phyloP scores from a whole-genome alignment of 2,797 vertebrate species.

The Onychomys arenicola region DNA sequence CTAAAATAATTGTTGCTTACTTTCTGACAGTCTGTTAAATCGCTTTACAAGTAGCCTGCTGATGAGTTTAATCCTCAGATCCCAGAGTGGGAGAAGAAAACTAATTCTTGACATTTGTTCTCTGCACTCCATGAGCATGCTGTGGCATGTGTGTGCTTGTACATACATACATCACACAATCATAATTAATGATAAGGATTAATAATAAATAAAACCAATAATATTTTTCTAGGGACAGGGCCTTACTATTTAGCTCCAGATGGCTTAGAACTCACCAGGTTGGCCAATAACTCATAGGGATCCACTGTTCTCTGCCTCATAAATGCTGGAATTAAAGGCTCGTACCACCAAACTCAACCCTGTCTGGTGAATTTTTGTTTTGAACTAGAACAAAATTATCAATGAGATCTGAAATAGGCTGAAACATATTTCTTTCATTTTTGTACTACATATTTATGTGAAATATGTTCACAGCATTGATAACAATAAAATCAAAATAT shows the following conservation, averaged over 20 bases:
- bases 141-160: not conserved
- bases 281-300: not conserved
- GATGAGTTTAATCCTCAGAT: not conserved
- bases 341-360: not conserved
- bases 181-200: not conserved
- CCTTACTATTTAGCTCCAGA: not conserved
- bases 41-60: not conserved
- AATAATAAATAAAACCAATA: not conserved
- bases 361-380: not conserved
- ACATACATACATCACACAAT: not conserved
- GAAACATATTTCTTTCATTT: not conserved
- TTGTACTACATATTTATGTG: not conserved
- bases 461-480: not conserved
- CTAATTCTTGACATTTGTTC: not conserved
- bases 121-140: not conserved
- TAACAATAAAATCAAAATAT: not conserved
- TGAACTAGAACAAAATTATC: not conserved
- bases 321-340: not conserved
- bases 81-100: not conserved
- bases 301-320: not conserved
- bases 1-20: not conserved
- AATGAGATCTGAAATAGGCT: not conserved
- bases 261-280: not conserved
- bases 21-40: not conserved
- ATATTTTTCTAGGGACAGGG: not conserved